These are phyloP conservation scores for Sebastes nivosus DNA, from an alignment of 2,797 vertebrate species.

Conservation along the genomic window DNA sequence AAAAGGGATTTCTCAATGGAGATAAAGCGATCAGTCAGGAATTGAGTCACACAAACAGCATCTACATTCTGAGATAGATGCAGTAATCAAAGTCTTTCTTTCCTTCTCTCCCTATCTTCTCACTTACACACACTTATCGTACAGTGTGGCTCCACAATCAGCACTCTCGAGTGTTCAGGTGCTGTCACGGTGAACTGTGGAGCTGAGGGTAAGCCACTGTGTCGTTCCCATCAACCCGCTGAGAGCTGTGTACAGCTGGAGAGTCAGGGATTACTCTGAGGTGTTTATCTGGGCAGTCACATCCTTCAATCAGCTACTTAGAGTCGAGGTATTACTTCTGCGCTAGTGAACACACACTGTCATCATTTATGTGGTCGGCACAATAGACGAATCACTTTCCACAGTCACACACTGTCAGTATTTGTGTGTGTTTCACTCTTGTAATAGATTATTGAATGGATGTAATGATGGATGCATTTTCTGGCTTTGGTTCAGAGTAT, in stretches of 20 bases:
- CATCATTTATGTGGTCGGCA: neutral
- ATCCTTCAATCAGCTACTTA: neutral
- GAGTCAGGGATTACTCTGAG: neutral
- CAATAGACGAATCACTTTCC: neutral
- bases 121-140: neutral
- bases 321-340: neutral
- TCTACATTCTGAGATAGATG: neutral
- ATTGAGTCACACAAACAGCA: neutral
- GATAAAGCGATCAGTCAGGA: neutral
- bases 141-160: neutral
- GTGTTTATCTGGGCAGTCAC: slow-evolving; percentile 4
- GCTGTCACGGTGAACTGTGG: neutral
- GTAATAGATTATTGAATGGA: fast-evolving
- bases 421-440: fast-evolving
- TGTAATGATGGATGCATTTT: neutral
- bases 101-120: neutral
- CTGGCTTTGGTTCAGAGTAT: neutral
- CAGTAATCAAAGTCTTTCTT: neutral
- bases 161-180: slow-evolving; percentile 9
- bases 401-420: neutral
- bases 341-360: neutral
- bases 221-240: neutral
- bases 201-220: slow-evolving; percentile 5
- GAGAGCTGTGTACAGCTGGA: neutral
- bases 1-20: neutral